Conservation (phyloP, 2,888 invertebrate species). For the Colostygia pectinataria region DNA sequence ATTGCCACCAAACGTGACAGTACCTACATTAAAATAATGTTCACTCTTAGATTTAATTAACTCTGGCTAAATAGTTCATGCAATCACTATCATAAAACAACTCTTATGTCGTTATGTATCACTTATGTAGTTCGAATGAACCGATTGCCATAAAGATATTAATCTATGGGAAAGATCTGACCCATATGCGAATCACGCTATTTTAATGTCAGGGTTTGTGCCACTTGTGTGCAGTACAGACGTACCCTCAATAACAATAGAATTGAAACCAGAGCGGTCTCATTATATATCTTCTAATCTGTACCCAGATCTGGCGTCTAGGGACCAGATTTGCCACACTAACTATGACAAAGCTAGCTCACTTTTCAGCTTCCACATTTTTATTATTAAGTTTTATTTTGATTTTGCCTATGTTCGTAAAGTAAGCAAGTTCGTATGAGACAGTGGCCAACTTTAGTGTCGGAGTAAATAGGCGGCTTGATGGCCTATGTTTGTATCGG, state of each 20-base stretch:
- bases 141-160: constrained; percentile 18
- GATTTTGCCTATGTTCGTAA: too few relatives aligned
- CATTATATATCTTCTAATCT: constrained; percentile 36
- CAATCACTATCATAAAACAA: constrained; percentile 4
- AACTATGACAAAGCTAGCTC: constrained; percentile 14
- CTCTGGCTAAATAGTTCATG: too few relatives aligned
- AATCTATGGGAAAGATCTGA: constrained; percentile 25
- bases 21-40: too few relatives aligned
- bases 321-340: constrained; percentile 46
- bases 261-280: constrained; percentile 24
- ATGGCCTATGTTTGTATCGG: too few relatives aligned
- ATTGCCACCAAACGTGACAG: too few relatives aligned
- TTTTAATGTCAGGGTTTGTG: constrained; percentile 25
- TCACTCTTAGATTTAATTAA: too few relatives aligned
- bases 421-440: too few relatives aligned
- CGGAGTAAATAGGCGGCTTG: too few relatives aligned
- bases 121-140: constrained; percentile 12
- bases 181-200: constrained; percentile 23
- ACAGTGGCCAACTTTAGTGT: too few relatives aligned
- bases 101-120: constrained; percentile 7
- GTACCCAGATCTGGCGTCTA: constrained; percentile 35
- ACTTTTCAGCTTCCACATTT: not conserved
- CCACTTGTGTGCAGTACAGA: constrained; percentile 23
- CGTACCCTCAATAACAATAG: constrained; percentile 29
- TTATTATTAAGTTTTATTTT: not conserved